Evolutionary conservation across 2,797 vertebrate genomes (phyloP).

Genomic region (Pantherophis alleghaniensis): DNA sequence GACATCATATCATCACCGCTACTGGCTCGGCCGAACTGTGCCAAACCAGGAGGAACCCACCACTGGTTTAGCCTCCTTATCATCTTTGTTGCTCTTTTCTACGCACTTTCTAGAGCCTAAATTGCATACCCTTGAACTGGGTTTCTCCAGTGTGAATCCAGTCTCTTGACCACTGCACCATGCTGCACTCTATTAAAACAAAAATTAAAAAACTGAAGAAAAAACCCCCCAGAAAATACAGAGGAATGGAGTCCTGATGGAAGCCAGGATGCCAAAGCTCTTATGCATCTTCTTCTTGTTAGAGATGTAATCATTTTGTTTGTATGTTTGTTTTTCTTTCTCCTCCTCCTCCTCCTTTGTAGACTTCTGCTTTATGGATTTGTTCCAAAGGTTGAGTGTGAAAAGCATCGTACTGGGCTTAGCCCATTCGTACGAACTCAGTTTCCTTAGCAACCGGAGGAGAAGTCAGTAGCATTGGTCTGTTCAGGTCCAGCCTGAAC

Average conservation of each 20-base stretch:
- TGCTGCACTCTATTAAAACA: background rate
- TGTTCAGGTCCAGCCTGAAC: background rate
- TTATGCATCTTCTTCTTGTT: background rate
- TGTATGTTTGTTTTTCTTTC: background rate
- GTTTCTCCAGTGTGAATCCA: background rate
- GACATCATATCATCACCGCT: too few species aligned
- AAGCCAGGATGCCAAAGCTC: background rate
- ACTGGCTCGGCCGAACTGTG: too few species aligned
- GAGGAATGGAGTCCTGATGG: background rate
- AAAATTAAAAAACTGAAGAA: background rate
- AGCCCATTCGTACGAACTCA: background rate
- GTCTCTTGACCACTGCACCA: background rate
- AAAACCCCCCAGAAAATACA: background rate
- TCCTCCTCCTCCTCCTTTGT: background rate
- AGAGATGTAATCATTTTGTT: background rate
- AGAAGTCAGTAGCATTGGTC: background rate
- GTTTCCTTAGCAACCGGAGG: conserved; percentile 27
- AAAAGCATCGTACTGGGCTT: background rate
- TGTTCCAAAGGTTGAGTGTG: background rate
- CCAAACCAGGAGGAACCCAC: too few species aligned
- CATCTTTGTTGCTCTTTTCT: background rate
- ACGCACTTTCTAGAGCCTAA: background rate
- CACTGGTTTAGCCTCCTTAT: background rate
- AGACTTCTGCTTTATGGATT: background rate
- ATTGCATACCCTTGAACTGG: background rate